Evolutionary conservation across 2,888 invertebrate genomes (phyloP).

Genomic region (Drosophila nr. fundita): DNA sequence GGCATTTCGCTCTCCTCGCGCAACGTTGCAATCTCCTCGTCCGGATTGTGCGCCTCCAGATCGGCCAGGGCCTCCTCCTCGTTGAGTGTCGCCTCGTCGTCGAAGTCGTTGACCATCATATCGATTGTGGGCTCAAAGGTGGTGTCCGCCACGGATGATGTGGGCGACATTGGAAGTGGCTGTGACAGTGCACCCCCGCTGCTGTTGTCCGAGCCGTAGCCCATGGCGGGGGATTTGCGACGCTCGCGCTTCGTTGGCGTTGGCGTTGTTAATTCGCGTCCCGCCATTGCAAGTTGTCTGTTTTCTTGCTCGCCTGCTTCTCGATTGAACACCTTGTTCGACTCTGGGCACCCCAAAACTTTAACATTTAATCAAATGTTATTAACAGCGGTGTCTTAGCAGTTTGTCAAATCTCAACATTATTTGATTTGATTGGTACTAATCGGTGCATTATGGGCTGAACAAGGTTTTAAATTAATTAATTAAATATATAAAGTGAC

Average conservation of each 20-base stretch:
- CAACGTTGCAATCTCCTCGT: constrained; percentile 94
- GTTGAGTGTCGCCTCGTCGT: constrained; percentile 97
- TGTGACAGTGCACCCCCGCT: constrained; percentile 11
- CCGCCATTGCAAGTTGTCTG: constrained; percentile 50
- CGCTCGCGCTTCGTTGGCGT: constrained; percentile 63
- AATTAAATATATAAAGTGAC: background rate
- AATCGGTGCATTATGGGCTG: background rate
- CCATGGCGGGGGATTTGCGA: constrained; percentile 66
- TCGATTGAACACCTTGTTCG: constrained; percentile 5
- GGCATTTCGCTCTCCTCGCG: constrained; percentile 98
- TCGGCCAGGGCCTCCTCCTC: constrained; percentile 98
- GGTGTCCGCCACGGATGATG: constrained; percentile 83
- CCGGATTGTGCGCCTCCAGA: constrained; percentile 92
- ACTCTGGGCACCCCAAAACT: constrained; percentile 21
- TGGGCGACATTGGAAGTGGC: constrained; percentile 71
- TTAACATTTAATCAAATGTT: constrained; percentile 16
- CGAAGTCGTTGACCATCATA: constrained; percentile 99
- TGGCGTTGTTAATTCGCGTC: constrained; percentile 42
- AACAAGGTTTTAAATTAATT: background rate
- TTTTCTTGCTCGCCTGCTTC: constrained; percentile 19
- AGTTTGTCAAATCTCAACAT: background rate
- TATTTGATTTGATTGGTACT: background rate
- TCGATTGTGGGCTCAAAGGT: constrained; percentile 97
- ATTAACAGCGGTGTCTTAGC: background rate
- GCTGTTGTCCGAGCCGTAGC: constrained; percentile 33